phyloP scores from a whole-genome alignment of 2,888 invertebrate genomes.

The Orchestes rusci region DNA sequence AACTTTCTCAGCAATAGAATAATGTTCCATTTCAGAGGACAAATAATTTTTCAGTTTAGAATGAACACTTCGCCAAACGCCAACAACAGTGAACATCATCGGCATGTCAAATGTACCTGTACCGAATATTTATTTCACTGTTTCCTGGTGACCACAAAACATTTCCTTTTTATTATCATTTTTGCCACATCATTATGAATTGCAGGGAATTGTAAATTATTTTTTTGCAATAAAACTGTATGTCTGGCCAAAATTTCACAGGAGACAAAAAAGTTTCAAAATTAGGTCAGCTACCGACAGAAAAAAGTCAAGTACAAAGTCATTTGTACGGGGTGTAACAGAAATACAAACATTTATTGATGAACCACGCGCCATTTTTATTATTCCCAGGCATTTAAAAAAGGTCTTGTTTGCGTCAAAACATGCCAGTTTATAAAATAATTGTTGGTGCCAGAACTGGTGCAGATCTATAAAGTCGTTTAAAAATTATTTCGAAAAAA shows the following conservation, averaged over 20 bases:
- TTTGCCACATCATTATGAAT: no score
- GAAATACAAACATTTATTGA: not conserved
- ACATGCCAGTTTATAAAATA: not conserved
- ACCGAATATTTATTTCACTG: no score
- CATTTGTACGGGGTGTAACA: not conserved
- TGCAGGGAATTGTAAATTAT: not conserved
- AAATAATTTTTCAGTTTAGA: no score
- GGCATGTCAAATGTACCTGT: no score
- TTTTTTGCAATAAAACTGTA: not conserved
- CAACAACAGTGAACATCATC: no score
- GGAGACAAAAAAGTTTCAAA: not conserved
- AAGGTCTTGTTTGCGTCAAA: not conserved
- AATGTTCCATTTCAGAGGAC: no score
- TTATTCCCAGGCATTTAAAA: not conserved
- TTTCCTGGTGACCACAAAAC: no score
- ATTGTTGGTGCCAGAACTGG: not conserved
- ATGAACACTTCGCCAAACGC: no score
- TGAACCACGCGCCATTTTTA: not conserved
- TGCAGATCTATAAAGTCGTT: not conserved
- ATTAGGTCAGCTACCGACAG: not conserved
- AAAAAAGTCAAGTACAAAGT: not conserved
- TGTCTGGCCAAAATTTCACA: no score
- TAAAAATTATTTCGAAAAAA: not conserved
- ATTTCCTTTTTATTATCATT: no score
- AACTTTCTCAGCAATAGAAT: conserved; percentile 3